Base-by-base conservation (phyloP, 2,113 vertebrate genomes). In the Oncorhynchus tshawytscha region DNA sequence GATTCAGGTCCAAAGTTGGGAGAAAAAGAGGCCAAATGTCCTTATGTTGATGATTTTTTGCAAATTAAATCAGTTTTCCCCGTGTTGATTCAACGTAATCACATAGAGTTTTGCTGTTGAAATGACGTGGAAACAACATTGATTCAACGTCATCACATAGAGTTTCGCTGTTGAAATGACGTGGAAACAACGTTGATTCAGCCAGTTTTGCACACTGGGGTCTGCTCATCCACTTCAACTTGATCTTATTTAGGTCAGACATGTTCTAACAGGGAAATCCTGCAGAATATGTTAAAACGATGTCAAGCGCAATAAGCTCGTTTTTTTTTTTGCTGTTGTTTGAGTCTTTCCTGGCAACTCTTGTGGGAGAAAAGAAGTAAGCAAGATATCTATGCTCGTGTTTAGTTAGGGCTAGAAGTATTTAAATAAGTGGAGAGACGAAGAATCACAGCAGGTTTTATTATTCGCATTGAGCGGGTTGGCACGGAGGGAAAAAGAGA, bases 161-260 rank as follows among this genome's bases (percentile, higher is more conserved):
- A 39, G 9, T 39, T 39, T 39, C 9, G 34, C 5, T 31, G 31
- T 34, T 34, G 31, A 39, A 39, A 39, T 9, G 39, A 34, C 0
- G 39, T 39, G 39, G 39, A 39, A 39, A 39, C 39, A 39, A 39
- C 2, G 9, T 39, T 39, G 39, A 39, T 39, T 39, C 39, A 39
- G 39, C 39, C 39, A 39, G 39, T 39, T 39, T 39, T 39, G 39
- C 81, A 77, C 87, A 89, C 89, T 83, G 90, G 88, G 87, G 87
- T 91, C 67, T 22, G 57, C 76, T 77, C 78, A 66, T 72, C 76
- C 78, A 64, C 82, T 39, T 9, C 78, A 62, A 5, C 39, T 39
- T 9, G 39, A 39, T 39, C 39, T 39, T 68, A 88, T 93, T 90
- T 85, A 86, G 87, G 34, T 90, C 86, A 83, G 81, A 85, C 70